These are phyloP conservation scores for Delphinus delphis DNA, from an alignment of 2,113 vertebrate species.

Conservation along the genomic window DNA sequence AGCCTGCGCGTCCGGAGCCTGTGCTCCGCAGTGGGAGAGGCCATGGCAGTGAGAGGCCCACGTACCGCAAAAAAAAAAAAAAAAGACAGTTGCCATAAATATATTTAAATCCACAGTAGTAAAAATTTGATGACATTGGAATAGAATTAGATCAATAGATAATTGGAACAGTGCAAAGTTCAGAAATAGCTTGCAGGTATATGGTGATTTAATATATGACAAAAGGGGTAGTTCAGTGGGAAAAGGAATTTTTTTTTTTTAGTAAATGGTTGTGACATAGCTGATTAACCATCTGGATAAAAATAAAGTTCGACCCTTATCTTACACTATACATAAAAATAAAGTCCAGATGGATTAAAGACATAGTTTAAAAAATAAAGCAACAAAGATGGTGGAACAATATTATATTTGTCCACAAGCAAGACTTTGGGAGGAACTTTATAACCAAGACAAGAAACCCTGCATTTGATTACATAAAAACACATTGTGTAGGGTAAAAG, in stretches of 20 bases:
- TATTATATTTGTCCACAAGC: slow-evolving; percentile 32
- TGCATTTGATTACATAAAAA: slow-evolving; percentile 45
- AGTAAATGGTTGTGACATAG: slow-evolving; percentile 37
- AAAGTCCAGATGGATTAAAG: slow-evolving; percentile 56
- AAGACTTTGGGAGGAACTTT: not conserved
- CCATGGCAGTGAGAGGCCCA: too few species aligned
- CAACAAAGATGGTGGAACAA: not conserved
- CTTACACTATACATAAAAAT: slow-evolving; percentile 44
- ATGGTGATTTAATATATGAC: not conserved
- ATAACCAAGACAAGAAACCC: not conserved
- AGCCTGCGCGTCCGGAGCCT: too few species aligned
- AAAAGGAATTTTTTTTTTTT: not conserved
- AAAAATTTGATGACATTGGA: slow-evolving; percentile 14
- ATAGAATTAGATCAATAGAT: slow-evolving; percentile 49
- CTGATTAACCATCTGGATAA: slow-evolving; percentile 60
- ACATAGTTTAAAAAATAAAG: slow-evolving; percentile 50
- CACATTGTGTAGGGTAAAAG: not conserved
- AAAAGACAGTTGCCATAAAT: not conserved
- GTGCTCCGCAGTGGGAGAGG: too few species aligned
- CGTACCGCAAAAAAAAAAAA: not conserved
- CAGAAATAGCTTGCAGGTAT: slow-evolving; percentile 51
- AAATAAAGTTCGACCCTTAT: slow-evolving; percentile 53
- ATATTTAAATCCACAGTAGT: slow-evolving; percentile 41
- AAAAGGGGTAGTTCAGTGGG: slow-evolving; percentile 10
- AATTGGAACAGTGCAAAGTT: slow-evolving; percentile 18